Evolutionary conservation across 23 tunicate species (phyloP), one percentile per base, ranked within the genome.

Genomic region (Diplosoma virens): DNA sequence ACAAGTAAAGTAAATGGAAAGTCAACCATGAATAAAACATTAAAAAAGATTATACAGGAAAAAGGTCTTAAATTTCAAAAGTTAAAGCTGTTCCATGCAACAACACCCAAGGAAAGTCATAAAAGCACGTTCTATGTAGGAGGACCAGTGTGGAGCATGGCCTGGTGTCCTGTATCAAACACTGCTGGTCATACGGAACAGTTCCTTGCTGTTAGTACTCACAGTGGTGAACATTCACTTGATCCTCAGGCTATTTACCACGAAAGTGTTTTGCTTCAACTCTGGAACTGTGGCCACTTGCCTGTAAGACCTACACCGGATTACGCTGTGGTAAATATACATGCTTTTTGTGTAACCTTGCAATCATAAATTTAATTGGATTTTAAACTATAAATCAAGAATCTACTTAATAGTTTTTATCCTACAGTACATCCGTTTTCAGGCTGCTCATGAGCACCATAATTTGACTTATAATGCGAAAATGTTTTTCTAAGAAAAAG

Each of bases 261-360:
- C 7, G 96, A 89, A 64, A 54, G 67, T 1, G 66, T 25, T 20
- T 4, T 89, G 33, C 31, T 89, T 23, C 96, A 89, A 35, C 14
- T 89, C 18, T 89, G 96, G 96, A 72, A 89, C 56, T 89, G 96
- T 47, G 88, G 96, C 3, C 54, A 79, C 1, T 47, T 89, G 32
- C 86, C 79, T 35, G 69, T 34, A 33, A n/a, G 47, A 46, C 45
- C 55, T 20, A 28, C 18, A 54, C 16, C 32, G 2, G 14, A 33
- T 33, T 37, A 31, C 37, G 37, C 18, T 27, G 26, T 33, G 64
- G 63, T 48, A 26, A 48, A 25, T 27, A 45, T 4, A 4, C 20
- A 17, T 6, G n/a, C n/a, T n/a, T n/a, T 17, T n/a, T 17, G 22
- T 11, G 11, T 45, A 45, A 45, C 14, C 16, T 45, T 45, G 16